A percentile compares a stretch with the other conserved stretches of the same genome.
phyloP scores from a whole-genome alignment of 2,797 vertebrate species.

The Dipus sagitta region DNA sequence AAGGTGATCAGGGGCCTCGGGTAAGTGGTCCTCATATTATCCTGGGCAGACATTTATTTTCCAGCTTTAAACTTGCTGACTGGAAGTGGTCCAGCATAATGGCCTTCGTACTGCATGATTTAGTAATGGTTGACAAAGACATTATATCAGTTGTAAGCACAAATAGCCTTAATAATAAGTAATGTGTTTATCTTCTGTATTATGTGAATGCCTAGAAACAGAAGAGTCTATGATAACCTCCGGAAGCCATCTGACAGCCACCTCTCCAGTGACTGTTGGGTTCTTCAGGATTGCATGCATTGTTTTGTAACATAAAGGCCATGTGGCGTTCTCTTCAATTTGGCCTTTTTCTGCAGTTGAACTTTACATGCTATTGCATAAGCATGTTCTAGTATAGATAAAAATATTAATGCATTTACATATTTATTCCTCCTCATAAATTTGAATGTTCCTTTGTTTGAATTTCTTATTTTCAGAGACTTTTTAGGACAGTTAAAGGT shows the following conservation, averaged over 20 bases:
- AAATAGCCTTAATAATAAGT: constrained; percentile 64
- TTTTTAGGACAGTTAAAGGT: constrained; percentile 65
- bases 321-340: constrained; percentile 61
- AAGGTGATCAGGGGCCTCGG: constrained; percentile 99
- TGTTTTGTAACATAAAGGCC: constrained; percentile 71
- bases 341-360: constrained; percentile 68
- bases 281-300: constrained; percentile 74
- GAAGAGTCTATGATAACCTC: constrained; percentile 6
- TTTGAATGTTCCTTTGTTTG: constrained; percentile 69
- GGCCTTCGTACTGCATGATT: constrained; percentile 86
- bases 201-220: neutral
- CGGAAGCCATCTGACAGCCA: constrained; percentile 34
- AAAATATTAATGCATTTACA: constrained; percentile 76
- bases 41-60: constrained; percentile 83
- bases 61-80: constrained; percentile 81
- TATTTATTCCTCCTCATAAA: constrained; percentile 57
- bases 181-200: constrained; percentile 4
- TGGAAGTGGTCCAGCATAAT: constrained; percentile 82
- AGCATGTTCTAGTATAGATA: constrained; percentile 77
- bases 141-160: constrained; percentile 57
- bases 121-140: constrained; percentile 84
- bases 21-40: constrained; percentile 91
- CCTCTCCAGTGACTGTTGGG: constrained; percentile 54
- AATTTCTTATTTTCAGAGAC: constrained; percentile 35
- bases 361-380: constrained; percentile 70